These are phyloP conservation scores for Cactoblastis cactorum DNA, from an alignment of 2,888 invertebrate genomes.

Conservation along the genomic window DNA sequence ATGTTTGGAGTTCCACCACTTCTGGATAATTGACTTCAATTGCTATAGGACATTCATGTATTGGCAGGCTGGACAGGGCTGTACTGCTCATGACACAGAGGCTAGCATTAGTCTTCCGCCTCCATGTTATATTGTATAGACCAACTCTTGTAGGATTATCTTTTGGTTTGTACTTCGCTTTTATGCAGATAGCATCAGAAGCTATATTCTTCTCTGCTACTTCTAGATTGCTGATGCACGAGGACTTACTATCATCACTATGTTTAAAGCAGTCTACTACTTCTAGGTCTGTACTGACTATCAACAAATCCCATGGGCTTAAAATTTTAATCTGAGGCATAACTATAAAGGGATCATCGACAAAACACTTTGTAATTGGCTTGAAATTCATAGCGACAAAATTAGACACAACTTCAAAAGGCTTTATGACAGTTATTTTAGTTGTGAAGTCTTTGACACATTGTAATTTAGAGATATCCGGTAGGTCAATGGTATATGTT, in stretches of 20 bases:
- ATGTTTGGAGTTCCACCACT: conserved; percentile 85
- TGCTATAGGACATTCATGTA: conserved; percentile 81
- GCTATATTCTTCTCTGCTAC: conserved; percentile 64
- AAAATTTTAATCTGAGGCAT: conserved; percentile 84
- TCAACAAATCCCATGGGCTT: conserved; percentile 84
- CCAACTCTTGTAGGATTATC: conserved; percentile 64
- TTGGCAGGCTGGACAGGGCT: conserved; percentile 74
- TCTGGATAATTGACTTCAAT: conserved; percentile 84
- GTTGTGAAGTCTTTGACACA: conserved; percentile 81
- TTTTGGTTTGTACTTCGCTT: conserved; percentile 63
- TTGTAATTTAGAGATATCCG: conserved; percentile 60
- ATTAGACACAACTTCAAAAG: conserved; percentile 83
- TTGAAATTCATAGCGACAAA: conserved; percentile 83
- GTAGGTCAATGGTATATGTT: conserved; percentile 70
- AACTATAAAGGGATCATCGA: conserved; percentile 83
- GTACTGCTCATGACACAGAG: conserved; percentile 74
- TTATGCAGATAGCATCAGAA: conserved; percentile 64
- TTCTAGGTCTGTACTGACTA: conserved; percentile 82
- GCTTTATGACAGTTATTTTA: conserved; percentile 82
- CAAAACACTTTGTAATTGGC: conserved; percentile 82
- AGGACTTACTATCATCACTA: conserved; percentile 52
- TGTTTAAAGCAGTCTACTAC: conserved; percentile 72
- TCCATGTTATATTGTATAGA: conserved; percentile 70
- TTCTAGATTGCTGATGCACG: conserved; percentile 57
- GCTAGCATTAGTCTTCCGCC: conserved; percentile 45